phyloP scores from a whole-genome alignment of 1,140 invertebrate genomes.

The Catajapyx aquilonaris region DNA sequence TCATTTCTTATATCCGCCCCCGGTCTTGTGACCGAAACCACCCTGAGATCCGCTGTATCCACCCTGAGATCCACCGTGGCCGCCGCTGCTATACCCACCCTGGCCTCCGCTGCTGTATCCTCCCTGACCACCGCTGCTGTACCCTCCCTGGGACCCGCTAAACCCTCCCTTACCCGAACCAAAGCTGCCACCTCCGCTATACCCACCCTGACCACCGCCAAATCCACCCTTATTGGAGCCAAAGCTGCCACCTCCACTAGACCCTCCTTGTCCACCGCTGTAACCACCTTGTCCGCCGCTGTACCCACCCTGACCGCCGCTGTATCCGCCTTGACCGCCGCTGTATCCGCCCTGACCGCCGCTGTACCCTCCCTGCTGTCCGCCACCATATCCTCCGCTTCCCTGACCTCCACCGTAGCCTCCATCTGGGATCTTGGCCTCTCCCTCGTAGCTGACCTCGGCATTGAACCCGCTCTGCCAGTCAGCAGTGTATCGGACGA shows the following conservation, averaged over 20 bases:
- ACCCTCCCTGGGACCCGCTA: slow-evolving; percentile 8
- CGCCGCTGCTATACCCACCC: neutral
- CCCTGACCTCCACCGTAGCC: slow-evolving; percentile 8
- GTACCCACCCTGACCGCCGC: neutral
- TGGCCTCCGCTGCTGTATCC: slow-evolving; percentile 4
- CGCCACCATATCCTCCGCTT: neutral
- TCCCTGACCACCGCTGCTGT: slow-evolving; percentile 11
- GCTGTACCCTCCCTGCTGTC: neutral
- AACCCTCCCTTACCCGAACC: slow-evolving; percentile 12
- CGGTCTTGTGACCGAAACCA: neutral
- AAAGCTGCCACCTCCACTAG: neutral
- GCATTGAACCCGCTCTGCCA: slow-evolving; percentile 18
- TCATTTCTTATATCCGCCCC: no score
- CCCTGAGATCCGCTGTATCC: neutral
- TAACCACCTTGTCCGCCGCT: neutral
- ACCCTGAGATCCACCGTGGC: neutral
- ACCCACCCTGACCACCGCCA: neutral
- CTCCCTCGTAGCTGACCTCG: slow-evolving; percentile 19
- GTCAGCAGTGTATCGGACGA: slow-evolving; percentile 15
- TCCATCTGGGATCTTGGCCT: slow-evolving; percentile 15
- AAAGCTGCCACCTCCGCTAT: slow-evolving; percentile 9
- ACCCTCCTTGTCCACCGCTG: neutral
- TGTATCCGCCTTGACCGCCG: neutral
- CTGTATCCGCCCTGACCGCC: neutral
- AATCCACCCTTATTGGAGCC: neutral